Evolutionary conservation across 2,113 vertebrate species (phyloP).

Genomic region (Manacus vitellinus): DNA sequence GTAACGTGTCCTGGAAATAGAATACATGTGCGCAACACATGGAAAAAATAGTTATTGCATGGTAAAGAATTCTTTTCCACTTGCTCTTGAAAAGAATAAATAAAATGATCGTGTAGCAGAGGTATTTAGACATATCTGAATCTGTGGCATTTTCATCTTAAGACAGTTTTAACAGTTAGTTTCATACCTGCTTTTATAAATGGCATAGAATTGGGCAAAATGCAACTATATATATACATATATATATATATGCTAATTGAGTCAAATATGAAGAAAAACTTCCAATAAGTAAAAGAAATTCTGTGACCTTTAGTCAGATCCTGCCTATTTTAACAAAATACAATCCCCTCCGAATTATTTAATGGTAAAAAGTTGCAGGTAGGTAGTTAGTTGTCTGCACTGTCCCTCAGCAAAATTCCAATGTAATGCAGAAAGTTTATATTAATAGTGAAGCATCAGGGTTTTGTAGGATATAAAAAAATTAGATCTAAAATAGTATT

Average conservation of each 20-base stretch:
- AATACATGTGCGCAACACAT: background rate
- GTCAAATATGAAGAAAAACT: background rate
- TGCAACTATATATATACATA: background rate
- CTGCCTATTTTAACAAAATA: background rate
- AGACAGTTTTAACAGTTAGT: background rate
- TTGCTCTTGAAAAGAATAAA: background rate
- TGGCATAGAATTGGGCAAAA: background rate
- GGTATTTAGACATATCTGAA: background rate
- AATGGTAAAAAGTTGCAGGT: background rate
- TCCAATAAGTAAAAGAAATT: background rate
- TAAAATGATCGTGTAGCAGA: background rate
- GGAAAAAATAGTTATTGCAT: conserved; percentile 34
- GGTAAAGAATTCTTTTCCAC: conserved; percentile 14
- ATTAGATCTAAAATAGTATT: background rate
- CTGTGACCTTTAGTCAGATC: background rate
- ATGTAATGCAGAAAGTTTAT: background rate
- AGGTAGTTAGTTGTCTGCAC: background rate
- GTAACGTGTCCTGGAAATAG: conserved; percentile 28
- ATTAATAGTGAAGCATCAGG: background rate
- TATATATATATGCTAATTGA: background rate
- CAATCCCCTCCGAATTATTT: background rate
- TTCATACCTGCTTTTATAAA: background rate
- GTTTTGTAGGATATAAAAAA: background rate
- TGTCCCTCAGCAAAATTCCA: background rate
- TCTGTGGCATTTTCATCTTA: background rate